phyloP scores from a whole-genome alignment of 2,797 vertebrate species.

The Telmatherina bonti region DNA sequence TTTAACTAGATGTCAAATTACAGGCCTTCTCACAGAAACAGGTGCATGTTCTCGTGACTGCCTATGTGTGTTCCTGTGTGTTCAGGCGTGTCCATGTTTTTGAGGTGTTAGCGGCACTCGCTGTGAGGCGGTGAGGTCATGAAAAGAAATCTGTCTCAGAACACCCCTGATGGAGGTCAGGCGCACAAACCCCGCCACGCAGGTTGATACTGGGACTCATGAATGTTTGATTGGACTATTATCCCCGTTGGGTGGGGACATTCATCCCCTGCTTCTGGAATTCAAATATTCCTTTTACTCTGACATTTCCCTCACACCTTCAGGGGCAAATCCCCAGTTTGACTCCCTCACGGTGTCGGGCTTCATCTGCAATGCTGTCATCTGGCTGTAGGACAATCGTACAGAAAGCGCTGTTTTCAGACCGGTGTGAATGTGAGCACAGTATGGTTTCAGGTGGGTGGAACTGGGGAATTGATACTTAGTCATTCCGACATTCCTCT shows the following conservation, averaged over 20 bases:
- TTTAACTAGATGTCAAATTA: slow-evolving; percentile 79
- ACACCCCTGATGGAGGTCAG: slow-evolving; percentile 67
- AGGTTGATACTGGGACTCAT: slow-evolving; percentile 69
- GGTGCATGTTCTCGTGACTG: slow-evolving; percentile 19
- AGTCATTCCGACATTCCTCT: slow-evolving; percentile 78
- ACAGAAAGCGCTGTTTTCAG: slow-evolving; percentile 59
- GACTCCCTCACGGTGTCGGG: slow-evolving; percentile 20
- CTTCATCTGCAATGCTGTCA: slow-evolving; percentile 73
- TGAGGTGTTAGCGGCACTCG: slow-evolving; percentile 12
- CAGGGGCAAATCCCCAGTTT: slow-evolving; percentile 32
- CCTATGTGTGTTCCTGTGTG: slow-evolving; percentile 28
- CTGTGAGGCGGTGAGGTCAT: slow-evolving; percentile 66
- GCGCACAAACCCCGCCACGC: slow-evolving; percentile 48
- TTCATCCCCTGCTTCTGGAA: slow-evolving; percentile 57
- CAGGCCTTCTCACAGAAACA: slow-evolving; percentile 48
- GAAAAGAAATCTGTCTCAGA: slow-evolving; percentile 58
- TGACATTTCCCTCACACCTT: slow-evolving; percentile 60
- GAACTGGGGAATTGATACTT: slow-evolving; percentile 79
- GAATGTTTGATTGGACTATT: slow-evolving; percentile 79
- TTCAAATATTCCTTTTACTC: slow-evolving; percentile 70
- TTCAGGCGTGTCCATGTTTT: slow-evolving; percentile 41
- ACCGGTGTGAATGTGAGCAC: slow-evolving; percentile 30
- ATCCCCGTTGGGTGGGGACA: slow-evolving; percentile 56
- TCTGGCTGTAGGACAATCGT: slow-evolving; percentile 55
- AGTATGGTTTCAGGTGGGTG: slow-evolving; percentile 74